Evolutionary conservation across 2,797 vertebrate species (phyloP).

Genomic region (Gephyroberyx darwinii): DNA sequence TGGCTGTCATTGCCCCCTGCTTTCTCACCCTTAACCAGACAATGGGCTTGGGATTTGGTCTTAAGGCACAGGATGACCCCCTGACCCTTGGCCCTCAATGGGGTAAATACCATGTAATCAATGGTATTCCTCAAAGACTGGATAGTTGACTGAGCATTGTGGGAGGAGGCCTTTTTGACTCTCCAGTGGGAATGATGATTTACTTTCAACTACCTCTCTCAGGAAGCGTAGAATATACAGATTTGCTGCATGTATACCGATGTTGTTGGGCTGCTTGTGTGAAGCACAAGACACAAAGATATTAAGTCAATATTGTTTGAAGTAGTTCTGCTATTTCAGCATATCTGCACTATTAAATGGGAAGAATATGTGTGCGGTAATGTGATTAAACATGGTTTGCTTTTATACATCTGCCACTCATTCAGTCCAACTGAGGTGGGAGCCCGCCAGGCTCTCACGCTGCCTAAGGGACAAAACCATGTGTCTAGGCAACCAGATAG

Average conservation of each 20-base stretch:
- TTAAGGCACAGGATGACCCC: constrained; percentile 88
- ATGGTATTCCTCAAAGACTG: constrained; percentile 93
- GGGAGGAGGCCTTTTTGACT: constrained; percentile 46
- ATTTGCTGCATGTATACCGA: constrained; percentile 43
- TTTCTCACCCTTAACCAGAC: constrained; percentile 93
- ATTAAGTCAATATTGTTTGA: constrained; percentile 34
- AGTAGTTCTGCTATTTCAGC: constrained; percentile 45
- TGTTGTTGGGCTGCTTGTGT: constrained; percentile 32
- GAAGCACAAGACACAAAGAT: constrained; percentile 30
- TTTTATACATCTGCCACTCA: constrained; percentile 72
- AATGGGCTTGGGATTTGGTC: constrained; percentile 91
- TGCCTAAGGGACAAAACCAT: constrained; percentile 77
- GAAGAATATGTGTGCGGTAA: constrained; percentile 43
- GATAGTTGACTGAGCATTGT: constrained; percentile 78
- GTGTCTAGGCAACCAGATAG: constrained; percentile 90
- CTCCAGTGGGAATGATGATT: constrained; percentile 72
- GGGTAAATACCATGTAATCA: constrained; percentile 96
- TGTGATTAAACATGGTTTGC: constrained; percentile 69
- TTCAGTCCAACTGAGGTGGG: constrained; percentile 67
- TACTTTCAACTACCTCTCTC: constrained; percentile 50
- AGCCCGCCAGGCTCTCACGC: constrained; percentile 75
- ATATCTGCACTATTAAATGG: constrained; percentile 22
- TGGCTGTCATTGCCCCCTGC: constrained; percentile 82
- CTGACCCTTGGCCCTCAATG: constrained; percentile 94
- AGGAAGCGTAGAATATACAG: constrained; percentile 42